phyloP scores from a whole-genome alignment of 2,113 vertebrate species.

The Heliornis fulica region DNA sequence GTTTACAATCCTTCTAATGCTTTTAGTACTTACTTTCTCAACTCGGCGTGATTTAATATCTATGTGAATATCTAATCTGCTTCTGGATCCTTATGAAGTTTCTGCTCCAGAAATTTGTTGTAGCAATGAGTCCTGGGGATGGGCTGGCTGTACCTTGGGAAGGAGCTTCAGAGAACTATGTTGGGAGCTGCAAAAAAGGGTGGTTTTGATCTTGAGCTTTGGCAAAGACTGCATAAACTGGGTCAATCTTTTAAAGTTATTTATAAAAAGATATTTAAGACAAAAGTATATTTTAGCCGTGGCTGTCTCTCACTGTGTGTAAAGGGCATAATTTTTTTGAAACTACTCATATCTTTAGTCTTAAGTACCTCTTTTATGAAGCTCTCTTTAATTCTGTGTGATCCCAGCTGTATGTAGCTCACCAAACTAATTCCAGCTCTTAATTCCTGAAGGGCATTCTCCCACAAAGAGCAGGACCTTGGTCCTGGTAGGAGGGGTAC shows the following conservation, averaged over 20 bases:
- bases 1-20: neutral
- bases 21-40: neutral
- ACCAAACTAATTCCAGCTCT: neutral
- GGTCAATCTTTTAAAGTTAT: neutral
- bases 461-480: neutral
- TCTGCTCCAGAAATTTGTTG: neutral
- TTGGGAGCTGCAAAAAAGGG: neutral
- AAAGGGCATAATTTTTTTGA: neutral
- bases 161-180: neutral
- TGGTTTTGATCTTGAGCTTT: neutral
- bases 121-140: neutral
- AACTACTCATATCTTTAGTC: neutral
- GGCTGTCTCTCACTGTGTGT: neutral
- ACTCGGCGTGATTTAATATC: neutral
- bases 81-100: neutral
- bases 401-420: neutral
- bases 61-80: neutral
- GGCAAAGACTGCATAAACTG: neutral
- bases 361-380: neutral
- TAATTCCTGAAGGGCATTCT: neutral
- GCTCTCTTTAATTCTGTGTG: neutral
- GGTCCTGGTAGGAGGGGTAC: neutral
- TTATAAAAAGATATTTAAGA: neutral
- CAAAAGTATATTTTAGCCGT: neutral
- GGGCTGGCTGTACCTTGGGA: rapidly evolving